Evolutionary conservation across 2,888 invertebrate genomes (phyloP).

Genomic region (Deilephila porcellus): DNA sequence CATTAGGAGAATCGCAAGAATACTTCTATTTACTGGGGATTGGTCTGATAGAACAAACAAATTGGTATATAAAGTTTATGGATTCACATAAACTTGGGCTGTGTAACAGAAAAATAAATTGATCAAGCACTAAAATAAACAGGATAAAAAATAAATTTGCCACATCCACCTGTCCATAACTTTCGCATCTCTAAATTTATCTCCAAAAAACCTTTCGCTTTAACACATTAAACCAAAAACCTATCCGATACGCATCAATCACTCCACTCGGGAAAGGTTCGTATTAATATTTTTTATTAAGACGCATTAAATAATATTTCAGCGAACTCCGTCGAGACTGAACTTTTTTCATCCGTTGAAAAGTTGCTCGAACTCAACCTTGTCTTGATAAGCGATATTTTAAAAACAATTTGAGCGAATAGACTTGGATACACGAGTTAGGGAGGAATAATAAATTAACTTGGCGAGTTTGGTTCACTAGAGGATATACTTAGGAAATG

Average conservation of each 20-base stretch:
- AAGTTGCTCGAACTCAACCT: slow-evolving; percentile 49
- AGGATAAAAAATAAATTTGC: no score
- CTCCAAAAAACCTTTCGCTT: not conserved
- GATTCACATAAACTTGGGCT: no score
- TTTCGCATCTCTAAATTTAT: not conserved
- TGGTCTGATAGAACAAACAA: no score
- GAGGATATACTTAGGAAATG: slow-evolving; percentile 21
- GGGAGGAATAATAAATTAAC: slow-evolving; percentile 57
- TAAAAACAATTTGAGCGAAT: slow-evolving; percentile 68
- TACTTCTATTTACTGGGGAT: no score
- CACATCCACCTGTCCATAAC: not conserved
- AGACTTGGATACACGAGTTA: slow-evolving; percentile 48
- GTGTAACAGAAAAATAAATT: no score
- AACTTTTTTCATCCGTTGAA: slow-evolving; percentile 58
- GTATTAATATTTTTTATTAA: slow-evolving; percentile 17
- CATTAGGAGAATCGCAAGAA: no score
- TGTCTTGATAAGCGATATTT: slow-evolving; percentile 72
- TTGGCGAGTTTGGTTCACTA: not conserved
- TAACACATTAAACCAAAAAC: not conserved
- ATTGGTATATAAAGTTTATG: no score
- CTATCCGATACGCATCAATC: slow-evolving; percentile 12
- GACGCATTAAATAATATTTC: slow-evolving; percentile 16
- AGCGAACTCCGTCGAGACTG: slow-evolving; percentile 40
- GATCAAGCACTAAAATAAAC: no score
- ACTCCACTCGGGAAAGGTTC: not conserved